Percentiles rank a stretch among this genome's conserved stretches.
These are phyloP conservation scores for Heptranchias perlo DNA, from an alignment of 2,113 vertebrate species.

Conservation along the genomic window DNA sequence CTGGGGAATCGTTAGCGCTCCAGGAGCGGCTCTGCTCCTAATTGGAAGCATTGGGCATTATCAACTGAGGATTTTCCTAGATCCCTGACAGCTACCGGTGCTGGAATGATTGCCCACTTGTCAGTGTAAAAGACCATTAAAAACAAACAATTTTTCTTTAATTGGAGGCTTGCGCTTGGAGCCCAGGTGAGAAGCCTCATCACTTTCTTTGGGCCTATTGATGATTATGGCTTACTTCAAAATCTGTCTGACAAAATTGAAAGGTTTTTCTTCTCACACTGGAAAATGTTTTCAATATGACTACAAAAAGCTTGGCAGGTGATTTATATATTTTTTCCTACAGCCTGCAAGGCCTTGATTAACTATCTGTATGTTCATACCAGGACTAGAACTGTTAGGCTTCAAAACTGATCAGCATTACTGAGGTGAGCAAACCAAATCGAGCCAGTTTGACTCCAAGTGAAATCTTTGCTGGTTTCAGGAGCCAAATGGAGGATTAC, in stretches of 20 bases:
- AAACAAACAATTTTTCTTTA: conserved; percentile 99
- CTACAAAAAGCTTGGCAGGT: conserved; percentile 58
- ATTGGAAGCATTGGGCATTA: conserved; percentile 99
- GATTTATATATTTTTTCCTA: conserved; percentile 36
- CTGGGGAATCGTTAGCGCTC: conserved; percentile 85
- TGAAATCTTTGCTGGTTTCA: not conserved
- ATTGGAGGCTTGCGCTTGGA: conserved; percentile 88
- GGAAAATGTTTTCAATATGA: conserved; percentile 52
- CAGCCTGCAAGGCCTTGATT: conserved; percentile 36
- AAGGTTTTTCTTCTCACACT: conserved; percentile 41
- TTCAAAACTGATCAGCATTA: conserved; percentile 31
- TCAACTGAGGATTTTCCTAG: conserved; percentile 94
- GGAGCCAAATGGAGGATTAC: not conserved
- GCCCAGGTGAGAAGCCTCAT: conserved; percentile 73
- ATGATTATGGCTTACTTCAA: conserved; percentile 51
- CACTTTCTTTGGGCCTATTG: conserved; percentile 50
- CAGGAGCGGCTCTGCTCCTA: conserved; percentile 86
- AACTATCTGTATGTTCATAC: conserved; percentile 37
- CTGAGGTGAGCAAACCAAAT: conserved; percentile 23
- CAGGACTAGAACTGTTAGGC: conserved; percentile 26
- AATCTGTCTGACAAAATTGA: conserved; percentile 52
- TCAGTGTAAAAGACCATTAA: conserved; percentile 99
- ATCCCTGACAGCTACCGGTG: conserved; percentile 95
- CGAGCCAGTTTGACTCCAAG: not conserved
- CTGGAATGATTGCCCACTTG: conserved; percentile 99